A percentile compares a stretch with the other conserved stretches of the same genome.
Conservation (phyloP, 2,113 vertebrate species). For the Ammospiza nelsoni region DNA sequence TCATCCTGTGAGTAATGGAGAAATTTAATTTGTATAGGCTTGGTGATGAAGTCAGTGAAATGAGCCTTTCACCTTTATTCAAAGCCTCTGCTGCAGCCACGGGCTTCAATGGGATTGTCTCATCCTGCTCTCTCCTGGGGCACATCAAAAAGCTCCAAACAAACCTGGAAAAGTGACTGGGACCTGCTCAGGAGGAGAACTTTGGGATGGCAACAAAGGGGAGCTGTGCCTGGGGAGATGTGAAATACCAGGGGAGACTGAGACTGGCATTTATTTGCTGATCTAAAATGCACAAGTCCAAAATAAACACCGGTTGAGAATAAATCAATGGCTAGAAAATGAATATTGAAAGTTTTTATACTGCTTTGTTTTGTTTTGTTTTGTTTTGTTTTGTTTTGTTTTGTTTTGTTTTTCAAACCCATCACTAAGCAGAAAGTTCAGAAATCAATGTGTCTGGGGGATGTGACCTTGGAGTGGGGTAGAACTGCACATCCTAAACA, state of each 20-base stretch:
- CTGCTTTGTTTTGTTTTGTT: no score
- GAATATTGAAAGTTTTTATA: neutral
- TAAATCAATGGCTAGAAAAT: neutral
- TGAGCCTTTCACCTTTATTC: slow-evolving; percentile 43
- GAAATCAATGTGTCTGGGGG: neutral
- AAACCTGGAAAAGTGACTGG: neutral
- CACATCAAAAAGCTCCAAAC: neutral
- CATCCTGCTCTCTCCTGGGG: neutral
- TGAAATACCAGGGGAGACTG: neutral
- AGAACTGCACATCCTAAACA: neutral
- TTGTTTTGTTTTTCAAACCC: neutral
- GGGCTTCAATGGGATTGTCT: neutral
- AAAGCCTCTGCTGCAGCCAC: slow-evolving; percentile 14
- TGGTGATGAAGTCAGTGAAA: slow-evolving; percentile 42
- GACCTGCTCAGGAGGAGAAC: neutral
- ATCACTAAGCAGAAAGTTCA: neutral
- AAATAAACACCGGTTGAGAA: neutral
- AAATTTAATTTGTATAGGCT: slow-evolving; percentile 52
- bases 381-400: neutral
- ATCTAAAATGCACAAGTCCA: neutral
- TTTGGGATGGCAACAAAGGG: neutral
- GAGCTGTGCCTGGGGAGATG: neutral
- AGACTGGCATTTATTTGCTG: neutral
- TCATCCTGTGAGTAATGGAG: slow-evolving; percentile 43
- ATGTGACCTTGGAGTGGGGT: neutral